Percentiles rank a stretch among this genome's conserved stretches.
phyloP scores from a whole-genome alignment of 2,888 invertebrate species.

The Trichopoda pennipes region DNA sequence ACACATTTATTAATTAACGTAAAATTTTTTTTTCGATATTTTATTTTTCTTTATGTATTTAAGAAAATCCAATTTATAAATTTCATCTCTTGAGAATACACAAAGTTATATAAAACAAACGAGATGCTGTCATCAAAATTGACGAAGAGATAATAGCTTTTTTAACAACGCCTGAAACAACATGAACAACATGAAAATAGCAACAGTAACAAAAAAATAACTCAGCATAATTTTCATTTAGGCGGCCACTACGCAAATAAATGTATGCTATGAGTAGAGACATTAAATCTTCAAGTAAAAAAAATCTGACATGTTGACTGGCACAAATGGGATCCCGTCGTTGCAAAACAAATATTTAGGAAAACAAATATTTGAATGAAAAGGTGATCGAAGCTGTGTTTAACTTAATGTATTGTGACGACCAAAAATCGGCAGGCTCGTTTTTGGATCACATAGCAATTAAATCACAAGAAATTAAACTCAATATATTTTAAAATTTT shows the following conservation, averaged over 20 bases:
- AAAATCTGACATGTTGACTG: constrained; percentile 44
- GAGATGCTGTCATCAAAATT: constrained; percentile 47
- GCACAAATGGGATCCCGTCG: constrained; percentile 15
- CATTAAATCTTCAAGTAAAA: constrained; percentile 38
- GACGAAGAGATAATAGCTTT: constrained; percentile 48
- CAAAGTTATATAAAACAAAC: constrained; percentile 1
- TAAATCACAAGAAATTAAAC: no score
- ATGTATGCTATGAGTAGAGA: neutral
- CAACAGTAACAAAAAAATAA: constrained; percentile 15
- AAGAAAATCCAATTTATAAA: constrained; percentile 9
- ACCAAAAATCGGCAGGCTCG: no score
- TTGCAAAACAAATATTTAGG: neutral
- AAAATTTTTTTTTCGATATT: neutral
- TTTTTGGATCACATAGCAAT: no score
- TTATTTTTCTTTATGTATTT: neutral
- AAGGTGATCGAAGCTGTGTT: neutral
- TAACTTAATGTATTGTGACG: no score
- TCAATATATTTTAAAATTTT: no score
- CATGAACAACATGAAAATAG: neutral
- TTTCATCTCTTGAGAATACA: constrained; percentile 13
- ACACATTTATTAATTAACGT: neutral
- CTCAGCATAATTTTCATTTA: constrained; percentile 50
- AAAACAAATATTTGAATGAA: neutral
- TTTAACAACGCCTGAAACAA: constrained; percentile 21
- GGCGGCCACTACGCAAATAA: constrained; percentile 14